phyloP scores from a whole-genome alignment of 2,888 invertebrate species.

The Erebia epiphron region DNA sequence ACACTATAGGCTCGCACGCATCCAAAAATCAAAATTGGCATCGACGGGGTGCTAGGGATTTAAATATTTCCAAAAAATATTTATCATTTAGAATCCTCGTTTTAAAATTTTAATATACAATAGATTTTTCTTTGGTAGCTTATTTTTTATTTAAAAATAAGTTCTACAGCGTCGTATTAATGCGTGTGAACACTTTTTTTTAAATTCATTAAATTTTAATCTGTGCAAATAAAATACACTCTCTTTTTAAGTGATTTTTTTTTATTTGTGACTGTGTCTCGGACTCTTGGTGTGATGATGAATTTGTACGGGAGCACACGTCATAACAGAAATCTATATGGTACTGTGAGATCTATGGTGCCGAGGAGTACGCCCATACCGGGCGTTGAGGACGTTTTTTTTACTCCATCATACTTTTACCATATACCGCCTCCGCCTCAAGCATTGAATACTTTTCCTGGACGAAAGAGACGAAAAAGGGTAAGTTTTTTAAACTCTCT shows the following conservation, averaged over 20 bases:
- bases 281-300: conserved; percentile 55
- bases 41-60: conserved; percentile 64
- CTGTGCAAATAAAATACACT: conserved; percentile 47
- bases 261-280: conserved; percentile 45
- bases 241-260: conserved; percentile 44
- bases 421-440: conserved; percentile 73
- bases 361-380: conserved; percentile 63
- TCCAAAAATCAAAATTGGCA: conserved; percentile 33
- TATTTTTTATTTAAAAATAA: conserved; percentile 75
- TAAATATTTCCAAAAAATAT: conserved; percentile 68
- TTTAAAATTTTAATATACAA: conserved; percentile 35
- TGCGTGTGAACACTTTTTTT: conserved; percentile 26
- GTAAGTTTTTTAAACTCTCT: conserved; percentile 48
- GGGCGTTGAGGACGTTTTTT: conserved; percentile 63
- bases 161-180: conserved; percentile 48
- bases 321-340: conserved; percentile 66
- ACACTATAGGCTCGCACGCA: conserved; percentile 56
- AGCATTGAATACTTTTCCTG: conserved; percentile 73
- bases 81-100: conserved; percentile 64
- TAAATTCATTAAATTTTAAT: conserved; percentile 27
- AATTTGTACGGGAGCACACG: conserved; percentile 67
- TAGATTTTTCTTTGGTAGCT: conserved; percentile 54
- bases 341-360: conserved; percentile 72
- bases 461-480: conserved; percentile 74
- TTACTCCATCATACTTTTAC: conserved; percentile 72